These are phyloP conservation scores for Passer montanus DNA, from an alignment of 2,113 vertebrate genomes.

Conservation along the genomic window DNA sequence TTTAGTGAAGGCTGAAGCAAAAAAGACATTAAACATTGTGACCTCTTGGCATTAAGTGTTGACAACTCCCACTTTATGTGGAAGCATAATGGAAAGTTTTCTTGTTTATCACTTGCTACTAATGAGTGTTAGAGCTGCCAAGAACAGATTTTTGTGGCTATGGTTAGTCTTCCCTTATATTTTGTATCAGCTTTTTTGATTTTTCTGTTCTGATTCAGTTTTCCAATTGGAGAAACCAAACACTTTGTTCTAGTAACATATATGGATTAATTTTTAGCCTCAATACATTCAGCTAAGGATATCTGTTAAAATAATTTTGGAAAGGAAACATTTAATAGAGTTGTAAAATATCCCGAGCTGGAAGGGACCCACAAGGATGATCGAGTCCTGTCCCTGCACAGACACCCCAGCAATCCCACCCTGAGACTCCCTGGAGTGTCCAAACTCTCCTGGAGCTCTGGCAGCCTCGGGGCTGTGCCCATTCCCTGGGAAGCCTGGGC, in stretches of 20 bases:
- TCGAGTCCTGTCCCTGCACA: rapidly evolving
- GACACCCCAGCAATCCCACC: background rate
- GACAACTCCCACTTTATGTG: background rate
- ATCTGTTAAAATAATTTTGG: background rate
- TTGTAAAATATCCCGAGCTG: background rate
- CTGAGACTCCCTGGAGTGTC: background rate
- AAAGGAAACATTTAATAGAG: background rate
- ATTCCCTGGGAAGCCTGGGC: background rate
- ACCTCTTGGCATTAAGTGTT: background rate
- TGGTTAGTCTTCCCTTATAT: background rate
- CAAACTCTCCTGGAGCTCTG: background rate
- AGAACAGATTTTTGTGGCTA: background rate
- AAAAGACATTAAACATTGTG: background rate
- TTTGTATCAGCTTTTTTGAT: background rate
- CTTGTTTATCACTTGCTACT: background rate
- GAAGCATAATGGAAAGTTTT: background rate
- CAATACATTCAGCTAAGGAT: background rate
- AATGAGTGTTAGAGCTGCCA: background rate
- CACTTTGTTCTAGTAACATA: background rate
- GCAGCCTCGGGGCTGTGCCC: too few relatives aligned
- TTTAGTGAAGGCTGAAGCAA: background rate
- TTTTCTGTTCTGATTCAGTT: background rate
- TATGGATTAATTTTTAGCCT: background rate
- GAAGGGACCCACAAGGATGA: background rate
- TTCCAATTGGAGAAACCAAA: background rate